These are phyloP conservation scores for Rhizoglyphus robini DNA, from an alignment of 1,140 invertebrate species.

Conservation along the genomic window DNA sequence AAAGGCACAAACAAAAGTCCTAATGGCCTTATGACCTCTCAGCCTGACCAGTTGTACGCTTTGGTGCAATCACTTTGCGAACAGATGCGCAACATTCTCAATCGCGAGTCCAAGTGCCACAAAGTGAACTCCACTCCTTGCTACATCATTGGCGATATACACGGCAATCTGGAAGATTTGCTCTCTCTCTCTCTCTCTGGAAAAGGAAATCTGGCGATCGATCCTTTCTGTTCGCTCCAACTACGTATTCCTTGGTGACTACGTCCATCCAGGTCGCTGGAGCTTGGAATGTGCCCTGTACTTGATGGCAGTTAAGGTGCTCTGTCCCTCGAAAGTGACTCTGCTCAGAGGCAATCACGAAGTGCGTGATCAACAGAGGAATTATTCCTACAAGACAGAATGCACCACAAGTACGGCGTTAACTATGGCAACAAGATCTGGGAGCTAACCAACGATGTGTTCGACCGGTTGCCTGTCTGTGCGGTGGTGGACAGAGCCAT, in stretches of 20 bases:
- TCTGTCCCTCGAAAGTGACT: constrained; percentile 44
- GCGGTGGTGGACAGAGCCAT: too few relatives aligned
- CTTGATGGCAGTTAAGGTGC: constrained; percentile 48
- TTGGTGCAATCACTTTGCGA: neutral
- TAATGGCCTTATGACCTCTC: too few relatives aligned
- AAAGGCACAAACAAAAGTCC: too few relatives aligned
- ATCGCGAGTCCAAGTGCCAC: neutral
- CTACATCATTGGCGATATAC: constrained; percentile 35
- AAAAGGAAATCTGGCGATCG: constrained; percentile 45
- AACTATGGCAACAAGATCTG: constrained; percentile 45
- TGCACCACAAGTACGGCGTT: constrained; percentile 52
- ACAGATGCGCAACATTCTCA: too few relatives aligned
- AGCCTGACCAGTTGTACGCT: too few relatives aligned
- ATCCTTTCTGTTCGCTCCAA: constrained; percentile 43
- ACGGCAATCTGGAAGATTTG: too few relatives aligned
- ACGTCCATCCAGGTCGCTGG: too few relatives aligned
- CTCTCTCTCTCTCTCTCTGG: too few relatives aligned
- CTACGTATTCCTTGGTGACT: constrained; percentile 50
- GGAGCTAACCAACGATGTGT: too few relatives aligned
- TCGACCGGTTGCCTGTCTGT: too few relatives aligned
- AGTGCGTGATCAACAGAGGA: constrained; percentile 53
- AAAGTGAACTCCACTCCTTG: neutral
- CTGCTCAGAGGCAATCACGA: constrained; percentile 46
- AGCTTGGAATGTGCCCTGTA: too few relatives aligned
- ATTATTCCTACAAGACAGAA: constrained; percentile 52